These are phyloP conservation scores for Hyperoplus lanceolatus DNA, from an alignment of 2,797 vertebrate genomes.

Conservation along the genomic window DNA sequence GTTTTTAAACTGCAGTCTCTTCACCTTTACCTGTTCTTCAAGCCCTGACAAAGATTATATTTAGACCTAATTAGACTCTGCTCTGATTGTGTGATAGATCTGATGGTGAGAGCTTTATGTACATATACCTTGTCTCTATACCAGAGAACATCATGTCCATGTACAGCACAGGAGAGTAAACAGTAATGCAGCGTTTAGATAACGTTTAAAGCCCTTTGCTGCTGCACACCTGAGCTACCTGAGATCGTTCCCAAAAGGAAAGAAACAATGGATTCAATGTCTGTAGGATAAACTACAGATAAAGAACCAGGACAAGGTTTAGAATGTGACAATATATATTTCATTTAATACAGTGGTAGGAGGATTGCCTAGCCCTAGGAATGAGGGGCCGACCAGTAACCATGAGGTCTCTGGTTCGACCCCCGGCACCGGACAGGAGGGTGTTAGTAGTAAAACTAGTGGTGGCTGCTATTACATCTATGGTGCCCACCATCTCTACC, in stretches of 20 bases:
- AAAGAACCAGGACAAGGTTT: neutral
- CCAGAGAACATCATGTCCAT: conserved; percentile 12
- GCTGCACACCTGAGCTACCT: conserved; percentile 31
- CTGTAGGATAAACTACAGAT: neutral
- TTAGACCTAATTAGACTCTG: neutral
- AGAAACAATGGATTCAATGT: neutral
- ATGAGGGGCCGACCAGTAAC: too few relatives aligned
- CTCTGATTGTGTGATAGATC: conserved; percentile 5
- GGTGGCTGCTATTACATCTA: too few relatives aligned
- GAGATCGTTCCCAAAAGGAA: conserved; percentile 13
- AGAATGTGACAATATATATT: too few relatives aligned
- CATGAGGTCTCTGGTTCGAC: too few relatives aligned
- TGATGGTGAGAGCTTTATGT: conserved; percentile 19
- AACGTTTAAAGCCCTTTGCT: neutral
- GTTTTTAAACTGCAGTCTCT: too few relatives aligned
- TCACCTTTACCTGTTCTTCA: too few relatives aligned
- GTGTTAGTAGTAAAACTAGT: too few relatives aligned
- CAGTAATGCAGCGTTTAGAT: conserved; percentile 2
- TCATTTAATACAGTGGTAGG: too few relatives aligned
- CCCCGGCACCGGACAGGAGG: too few relatives aligned
- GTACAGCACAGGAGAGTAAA: conserved; percentile 4
- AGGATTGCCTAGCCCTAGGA: too few relatives aligned
- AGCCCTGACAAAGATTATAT: too few relatives aligned
- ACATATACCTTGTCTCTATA: conserved; percentile 15
- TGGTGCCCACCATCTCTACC: too few relatives aligned